Conservation (phyloP, 92 coral and sea anemone genomes). For the Phenganax marumi region DNA sequence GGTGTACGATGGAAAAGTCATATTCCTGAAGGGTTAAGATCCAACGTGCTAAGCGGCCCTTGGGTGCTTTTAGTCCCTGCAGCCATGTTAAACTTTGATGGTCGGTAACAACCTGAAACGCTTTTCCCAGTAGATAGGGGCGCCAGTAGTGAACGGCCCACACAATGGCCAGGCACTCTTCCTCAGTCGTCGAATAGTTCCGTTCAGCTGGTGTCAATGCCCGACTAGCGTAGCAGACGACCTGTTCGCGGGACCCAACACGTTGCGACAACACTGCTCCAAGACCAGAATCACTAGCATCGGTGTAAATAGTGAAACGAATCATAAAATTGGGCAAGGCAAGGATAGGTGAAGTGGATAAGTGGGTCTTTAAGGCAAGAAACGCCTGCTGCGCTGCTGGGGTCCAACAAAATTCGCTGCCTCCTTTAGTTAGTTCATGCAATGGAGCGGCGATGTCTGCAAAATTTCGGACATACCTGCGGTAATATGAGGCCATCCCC, state of each 20-base stretch:
- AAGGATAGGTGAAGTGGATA: neutral
- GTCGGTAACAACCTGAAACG: constrained; percentile 4
- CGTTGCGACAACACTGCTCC: constrained; percentile 15
- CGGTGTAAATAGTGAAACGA: constrained; percentile 12
- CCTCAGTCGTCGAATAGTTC: constrained; percentile 13
- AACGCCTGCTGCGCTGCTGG: neutral
- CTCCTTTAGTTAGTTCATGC: constrained; percentile 18
- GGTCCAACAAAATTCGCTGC: constrained; percentile 19
- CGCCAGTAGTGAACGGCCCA: constrained; percentile 16
- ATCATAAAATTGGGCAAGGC: neutral
- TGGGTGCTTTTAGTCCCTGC: constrained; percentile 21
- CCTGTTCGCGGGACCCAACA: neutral
- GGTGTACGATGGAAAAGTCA: constrained; percentile 6
- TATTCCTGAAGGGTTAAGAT: constrained; percentile 14
- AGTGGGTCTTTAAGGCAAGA: neutral
- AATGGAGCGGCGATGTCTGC: neutral
- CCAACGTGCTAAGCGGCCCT: constrained; percentile 11
- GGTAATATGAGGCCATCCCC: neutral
- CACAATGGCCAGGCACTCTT: constrained; percentile 17
- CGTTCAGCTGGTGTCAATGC: neutral
- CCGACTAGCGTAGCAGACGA: neutral
- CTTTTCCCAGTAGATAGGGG: constrained; percentile 14
- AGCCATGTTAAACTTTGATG: constrained; percentile 25
- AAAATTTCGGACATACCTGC: constrained; percentile 1
- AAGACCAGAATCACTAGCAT: constrained; percentile 19